Percentiles rank a stretch among this genome's conserved stretches.
Evolutionary conservation across 2,888 invertebrate genomes (phyloP).

Genomic region (Nephrotoma flavescens): DNA sequence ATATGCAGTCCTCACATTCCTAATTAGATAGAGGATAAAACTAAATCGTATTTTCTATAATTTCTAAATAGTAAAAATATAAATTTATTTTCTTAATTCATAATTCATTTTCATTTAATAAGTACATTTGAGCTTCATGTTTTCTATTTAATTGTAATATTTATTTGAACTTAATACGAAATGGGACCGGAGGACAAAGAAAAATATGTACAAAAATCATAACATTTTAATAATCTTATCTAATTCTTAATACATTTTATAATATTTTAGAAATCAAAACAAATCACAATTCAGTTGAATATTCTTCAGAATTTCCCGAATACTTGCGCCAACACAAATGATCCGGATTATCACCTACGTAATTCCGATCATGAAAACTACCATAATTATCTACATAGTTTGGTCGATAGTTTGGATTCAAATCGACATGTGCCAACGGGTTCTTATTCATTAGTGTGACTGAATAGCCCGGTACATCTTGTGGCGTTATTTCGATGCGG

Average conservation of each 20-base stretch:
- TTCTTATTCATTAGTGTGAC: conserved; percentile 18
- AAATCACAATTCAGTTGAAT: conserved; percentile 31
- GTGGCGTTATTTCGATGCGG: conserved; percentile 30
- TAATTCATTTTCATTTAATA: background rate
- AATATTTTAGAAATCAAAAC: background rate
- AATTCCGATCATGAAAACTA: conserved; percentile 13
- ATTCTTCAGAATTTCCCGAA: conserved; percentile 30
- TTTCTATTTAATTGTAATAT: background rate
- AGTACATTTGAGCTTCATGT: background rate
- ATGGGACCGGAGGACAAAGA: background rate
- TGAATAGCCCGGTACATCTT: conserved; percentile 24
- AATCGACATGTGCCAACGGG: conserved; percentile 17
- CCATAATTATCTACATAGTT: conserved; percentile 16
- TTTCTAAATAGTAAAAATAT: background rate
- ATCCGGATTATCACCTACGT: conserved; percentile 15
- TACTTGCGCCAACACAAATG: conserved; percentile 39
- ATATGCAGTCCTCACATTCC: too few relatives aligned
- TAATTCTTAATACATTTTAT: background rate
- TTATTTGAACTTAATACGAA: background rate
- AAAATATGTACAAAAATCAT: background rate
- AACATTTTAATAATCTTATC: background rate
- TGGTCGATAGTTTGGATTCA: conserved; percentile 18
- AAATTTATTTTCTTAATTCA: background rate
- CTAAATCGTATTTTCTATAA: background rate
- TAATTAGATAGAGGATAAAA: too few relatives aligned